phyloP scores from a whole-genome alignment of 1,140 invertebrate species.

The Caenorhabditis briggsae region DNA sequence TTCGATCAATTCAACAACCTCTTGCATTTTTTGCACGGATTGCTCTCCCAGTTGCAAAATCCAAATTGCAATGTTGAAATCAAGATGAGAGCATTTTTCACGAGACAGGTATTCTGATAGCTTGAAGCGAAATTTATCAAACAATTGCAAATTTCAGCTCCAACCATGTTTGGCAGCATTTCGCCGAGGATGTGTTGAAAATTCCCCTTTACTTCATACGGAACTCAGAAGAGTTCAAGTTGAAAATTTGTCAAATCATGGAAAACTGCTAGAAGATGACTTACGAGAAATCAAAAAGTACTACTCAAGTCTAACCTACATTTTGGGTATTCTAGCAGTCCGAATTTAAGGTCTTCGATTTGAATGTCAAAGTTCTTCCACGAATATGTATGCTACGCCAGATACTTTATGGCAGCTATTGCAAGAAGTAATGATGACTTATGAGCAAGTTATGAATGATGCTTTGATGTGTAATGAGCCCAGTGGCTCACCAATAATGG shows the following conservation, averaged over 20 bases:
- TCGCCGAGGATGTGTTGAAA: constrained; percentile 46
- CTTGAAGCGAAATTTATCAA: background rate
- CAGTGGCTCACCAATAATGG: constrained; percentile 61
- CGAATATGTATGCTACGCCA: background rate
- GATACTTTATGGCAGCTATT: constrained; percentile 20
- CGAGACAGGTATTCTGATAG: constrained; percentile 4
- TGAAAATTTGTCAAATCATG: constrained; percentile 18
- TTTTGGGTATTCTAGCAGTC: constrained; percentile 12
- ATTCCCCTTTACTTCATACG: constrained; percentile 12
- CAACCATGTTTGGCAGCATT: constrained; percentile 37
- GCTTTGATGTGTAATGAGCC: constrained; percentile 64
- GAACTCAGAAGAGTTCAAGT: constrained; percentile 30
- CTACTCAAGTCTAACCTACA: constrained; percentile 2
- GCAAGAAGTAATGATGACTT: constrained; percentile 44
- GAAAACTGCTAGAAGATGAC: background rate
- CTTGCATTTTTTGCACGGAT: constrained; percentile 29
- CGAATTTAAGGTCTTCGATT: constrained; percentile 37
- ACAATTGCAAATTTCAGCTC: constrained; percentile 2
- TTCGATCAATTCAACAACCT: background rate
- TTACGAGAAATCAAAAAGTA: constrained; percentile 3
- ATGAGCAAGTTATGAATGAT: constrained; percentile 59
- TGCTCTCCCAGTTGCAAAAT: constrained; percentile 27
- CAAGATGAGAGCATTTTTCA: constrained; percentile 41
- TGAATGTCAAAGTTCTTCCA: constrained; percentile 36
- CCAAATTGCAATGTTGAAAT: constrained; percentile 44